These are phyloP conservation scores for Pseudorectes ferrugineus DNA, from an alignment of 2,113 vertebrate genomes.

Conservation along the genomic window DNA sequence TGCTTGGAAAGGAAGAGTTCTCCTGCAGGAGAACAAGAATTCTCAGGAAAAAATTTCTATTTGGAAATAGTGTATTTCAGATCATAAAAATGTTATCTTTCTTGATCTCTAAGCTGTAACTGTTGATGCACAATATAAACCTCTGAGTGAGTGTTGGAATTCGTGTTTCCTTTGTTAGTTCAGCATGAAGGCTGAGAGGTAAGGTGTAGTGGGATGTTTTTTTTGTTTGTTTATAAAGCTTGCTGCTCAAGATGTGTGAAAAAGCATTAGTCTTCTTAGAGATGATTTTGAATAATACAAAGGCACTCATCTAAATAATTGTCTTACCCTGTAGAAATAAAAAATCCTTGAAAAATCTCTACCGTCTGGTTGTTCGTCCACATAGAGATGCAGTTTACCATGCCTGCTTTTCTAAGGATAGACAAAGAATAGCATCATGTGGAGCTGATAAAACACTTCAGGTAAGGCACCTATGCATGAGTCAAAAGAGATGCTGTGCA, in stretches of 20 bases:
- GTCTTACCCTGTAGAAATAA: constrained; percentile 80
- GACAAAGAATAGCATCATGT: constrained; percentile 88
- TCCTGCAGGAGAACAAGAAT: not conserved
- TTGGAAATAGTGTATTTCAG: not conserved
- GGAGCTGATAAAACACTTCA: constrained; percentile 88
- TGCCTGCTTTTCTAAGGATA: constrained; percentile 90
- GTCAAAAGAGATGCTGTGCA: not conserved
- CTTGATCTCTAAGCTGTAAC: not conserved
- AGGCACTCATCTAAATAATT: not conserved
- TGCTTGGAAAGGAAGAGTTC: not conserved
- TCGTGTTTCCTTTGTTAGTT: not conserved
- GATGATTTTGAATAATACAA: not conserved
- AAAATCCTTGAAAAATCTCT: constrained; percentile 82
- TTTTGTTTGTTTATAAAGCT: not conserved
- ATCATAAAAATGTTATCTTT: not conserved
- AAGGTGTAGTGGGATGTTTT: not conserved
- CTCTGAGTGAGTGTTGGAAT: not conserved
- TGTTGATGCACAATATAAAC: not conserved
- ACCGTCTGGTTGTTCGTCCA: constrained; percentile 87
- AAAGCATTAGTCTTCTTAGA: not conserved
- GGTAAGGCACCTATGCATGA: constrained; percentile 65
- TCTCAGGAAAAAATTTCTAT: not conserved
- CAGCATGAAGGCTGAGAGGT: not conserved
- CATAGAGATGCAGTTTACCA: constrained; percentile 89
- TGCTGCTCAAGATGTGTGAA: not conserved